Evolutionary conservation across 2,797 vertebrate species (phyloP).

Genomic region (Notoglanidium macrostoma): DNA sequence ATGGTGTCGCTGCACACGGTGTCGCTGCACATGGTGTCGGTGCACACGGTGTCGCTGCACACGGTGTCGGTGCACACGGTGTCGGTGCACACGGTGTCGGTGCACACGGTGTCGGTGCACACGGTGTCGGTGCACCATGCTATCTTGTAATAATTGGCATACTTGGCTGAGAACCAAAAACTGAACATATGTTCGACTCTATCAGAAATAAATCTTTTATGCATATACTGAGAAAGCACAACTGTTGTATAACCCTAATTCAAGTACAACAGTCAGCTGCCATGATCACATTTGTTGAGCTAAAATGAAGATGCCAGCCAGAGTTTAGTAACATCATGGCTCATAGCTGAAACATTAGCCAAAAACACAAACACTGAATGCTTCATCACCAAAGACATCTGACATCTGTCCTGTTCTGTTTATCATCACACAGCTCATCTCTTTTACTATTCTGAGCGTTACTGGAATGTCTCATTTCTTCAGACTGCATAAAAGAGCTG

Average conservation of each 20-base stretch:
- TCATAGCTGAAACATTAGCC: not conserved
- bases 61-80: too few relatives aligned
- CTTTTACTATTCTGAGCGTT: not conserved
- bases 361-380: too few relatives aligned
- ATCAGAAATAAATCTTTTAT: not conserved
- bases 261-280: not conserved
- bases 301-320: not conserved
- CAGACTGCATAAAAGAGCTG: not conserved
- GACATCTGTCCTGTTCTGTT: not conserved
- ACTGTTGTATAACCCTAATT: not conserved
- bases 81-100: too few relatives aligned
- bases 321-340: not conserved
- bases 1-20: too few relatives aligned
- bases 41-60: too few relatives aligned
- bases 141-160: too few relatives aligned
- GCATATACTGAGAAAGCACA: not conserved
- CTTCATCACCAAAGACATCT: not conserved
- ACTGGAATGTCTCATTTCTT: not conserved
- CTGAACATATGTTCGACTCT: too few relatives aligned
- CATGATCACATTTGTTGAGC: not conserved
- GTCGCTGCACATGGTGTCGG: too few relatives aligned
- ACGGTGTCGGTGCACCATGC: too few relatives aligned
- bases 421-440: not conserved
- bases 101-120: too few relatives aligned
- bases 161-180: too few relatives aligned